These are phyloP conservation scores for Micrasema minimum DNA, from an alignment of 1,140 invertebrate species.

Conservation along the genomic window DNA sequence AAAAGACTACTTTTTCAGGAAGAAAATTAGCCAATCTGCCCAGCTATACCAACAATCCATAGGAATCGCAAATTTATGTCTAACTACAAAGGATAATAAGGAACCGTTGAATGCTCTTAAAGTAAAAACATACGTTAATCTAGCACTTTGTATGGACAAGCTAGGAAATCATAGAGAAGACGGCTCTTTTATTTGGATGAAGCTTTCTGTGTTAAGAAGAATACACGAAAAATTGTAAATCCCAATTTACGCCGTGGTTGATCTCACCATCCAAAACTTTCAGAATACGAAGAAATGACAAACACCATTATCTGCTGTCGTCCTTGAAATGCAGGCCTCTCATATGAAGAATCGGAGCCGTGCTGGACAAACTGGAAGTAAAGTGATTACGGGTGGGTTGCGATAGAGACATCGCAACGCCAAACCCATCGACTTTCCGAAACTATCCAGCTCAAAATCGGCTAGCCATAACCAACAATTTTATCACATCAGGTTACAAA, in stretches of 20 bases:
- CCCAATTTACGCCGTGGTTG: slow-evolving; percentile 9
- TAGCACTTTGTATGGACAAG: slow-evolving; percentile 31
- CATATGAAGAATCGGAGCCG: slow-evolving; percentile 15
- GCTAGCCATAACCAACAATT: neutral
- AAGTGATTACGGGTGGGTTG: neutral
- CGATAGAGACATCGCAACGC: slow-evolving; percentile 6
- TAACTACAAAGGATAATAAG: neutral
- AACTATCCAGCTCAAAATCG: neutral
- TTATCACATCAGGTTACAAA: neutral
- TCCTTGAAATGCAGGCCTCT: slow-evolving; percentile 10
- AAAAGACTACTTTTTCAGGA: slow-evolving; percentile 10
- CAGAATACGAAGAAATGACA: slow-evolving; percentile 12
- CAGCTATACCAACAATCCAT: slow-evolving; percentile 18
- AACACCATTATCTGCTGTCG: neutral
- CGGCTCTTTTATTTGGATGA: slow-evolving; percentile 19
- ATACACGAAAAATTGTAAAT: slow-evolving; percentile 13
- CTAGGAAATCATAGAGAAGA: slow-evolving; percentile 7
- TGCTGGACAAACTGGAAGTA: slow-evolving; percentile 13
- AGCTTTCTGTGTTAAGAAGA: slow-evolving; percentile 20
- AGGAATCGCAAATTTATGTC: neutral
- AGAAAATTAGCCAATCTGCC: slow-evolving; percentile 9
- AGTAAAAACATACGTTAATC: slow-evolving; percentile 21
- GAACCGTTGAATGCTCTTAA: slow-evolving; percentile 17
- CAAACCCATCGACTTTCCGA: neutral
- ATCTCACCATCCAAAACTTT: slow-evolving; percentile 11